Percentiles rank a stretch among this genome's conserved stretches.
These are phyloP conservation scores for Miltochrista miniata DNA, from an alignment of 2,888 invertebrate genomes.

Conservation along the genomic window DNA sequence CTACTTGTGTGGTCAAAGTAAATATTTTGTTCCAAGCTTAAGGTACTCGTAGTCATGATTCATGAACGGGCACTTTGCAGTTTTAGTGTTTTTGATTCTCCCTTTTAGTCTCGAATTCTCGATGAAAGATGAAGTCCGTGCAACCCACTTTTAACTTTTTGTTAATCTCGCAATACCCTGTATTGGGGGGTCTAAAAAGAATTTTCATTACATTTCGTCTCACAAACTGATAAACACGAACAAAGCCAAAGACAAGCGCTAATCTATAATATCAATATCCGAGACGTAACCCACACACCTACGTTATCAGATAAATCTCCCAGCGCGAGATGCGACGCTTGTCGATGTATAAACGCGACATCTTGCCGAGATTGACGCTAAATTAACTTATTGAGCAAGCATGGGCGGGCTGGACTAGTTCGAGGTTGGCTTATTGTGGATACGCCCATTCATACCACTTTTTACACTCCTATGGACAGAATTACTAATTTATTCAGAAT, in stretches of 20 bases:
- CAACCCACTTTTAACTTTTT: too few species aligned
- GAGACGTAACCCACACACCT: constrained; percentile 18
- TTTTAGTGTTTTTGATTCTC: too few species aligned
- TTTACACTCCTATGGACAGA: neutral
- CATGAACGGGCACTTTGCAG: too few species aligned
- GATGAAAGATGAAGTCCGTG: too few species aligned
- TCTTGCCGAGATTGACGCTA: constrained; percentile 55
- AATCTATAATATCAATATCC: neutral
- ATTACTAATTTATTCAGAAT: neutral
- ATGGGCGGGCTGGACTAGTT: constrained; percentile 31
- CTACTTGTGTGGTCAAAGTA: too few species aligned
- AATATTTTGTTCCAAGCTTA: too few species aligned
- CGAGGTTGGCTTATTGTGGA: constrained; percentile 35
- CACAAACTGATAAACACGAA: too few species aligned
- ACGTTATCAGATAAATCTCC: constrained; percentile 33
- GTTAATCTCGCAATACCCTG: too few species aligned
- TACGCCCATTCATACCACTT: constrained; percentile 13
- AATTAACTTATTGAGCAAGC: constrained; percentile 59
- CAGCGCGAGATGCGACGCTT: constrained; percentile 17
- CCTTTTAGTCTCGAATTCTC: too few species aligned
- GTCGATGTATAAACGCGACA: constrained; percentile 37
- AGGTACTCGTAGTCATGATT: too few species aligned
- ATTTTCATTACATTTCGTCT: too few species aligned
- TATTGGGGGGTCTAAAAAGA: too few species aligned
- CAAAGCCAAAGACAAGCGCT: neutral